Percentiles rank a stretch among this genome's conserved stretches.
phyloP scores from a whole-genome alignment of 2,113 vertebrate species.

The Platysternon megacephalum region DNA sequence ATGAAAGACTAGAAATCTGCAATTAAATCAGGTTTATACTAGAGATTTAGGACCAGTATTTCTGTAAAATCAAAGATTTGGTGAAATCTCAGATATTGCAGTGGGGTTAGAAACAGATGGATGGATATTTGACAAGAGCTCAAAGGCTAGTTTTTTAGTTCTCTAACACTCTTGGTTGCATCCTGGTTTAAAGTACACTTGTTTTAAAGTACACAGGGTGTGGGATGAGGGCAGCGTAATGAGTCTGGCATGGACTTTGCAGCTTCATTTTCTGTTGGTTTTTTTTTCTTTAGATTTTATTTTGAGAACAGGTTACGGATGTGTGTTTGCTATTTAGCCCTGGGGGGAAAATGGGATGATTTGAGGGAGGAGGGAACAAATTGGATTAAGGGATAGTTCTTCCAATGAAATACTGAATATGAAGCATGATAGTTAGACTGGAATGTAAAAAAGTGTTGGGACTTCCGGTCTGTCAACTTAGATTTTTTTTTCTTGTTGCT shows the following conservation, averaged over 20 bases:
- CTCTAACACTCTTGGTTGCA: background rate
- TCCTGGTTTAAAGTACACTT: background rate
- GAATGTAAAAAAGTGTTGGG: rapidly evolving
- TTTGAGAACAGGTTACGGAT: background rate
- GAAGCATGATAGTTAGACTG: background rate
- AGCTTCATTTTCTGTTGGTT: background rate
- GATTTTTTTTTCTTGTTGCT: background rate
- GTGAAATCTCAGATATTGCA: background rate
- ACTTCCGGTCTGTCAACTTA: background rate
- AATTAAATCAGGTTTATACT: background rate
- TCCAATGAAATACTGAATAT: background rate
- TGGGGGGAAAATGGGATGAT: background rate
- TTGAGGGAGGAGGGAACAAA: rapidly evolving
- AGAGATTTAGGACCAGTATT: background rate
- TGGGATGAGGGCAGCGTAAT: background rate
- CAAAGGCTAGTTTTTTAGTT: background rate
- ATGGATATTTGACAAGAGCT: background rate
- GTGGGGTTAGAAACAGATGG: background rate
- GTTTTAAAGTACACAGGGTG: background rate
- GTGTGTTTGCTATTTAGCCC: rapidly evolving
- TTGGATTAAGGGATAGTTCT: background rate
- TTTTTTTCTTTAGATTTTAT: background rate
- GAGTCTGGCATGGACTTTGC: background rate
- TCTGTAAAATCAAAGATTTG: background rate
- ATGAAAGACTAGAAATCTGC: background rate